Evolutionary conservation across 1,140 invertebrate genomes (phyloP), one percentile per base, ranked within the genome.

Genomic region (Anastrepha obliqua): DNA sequence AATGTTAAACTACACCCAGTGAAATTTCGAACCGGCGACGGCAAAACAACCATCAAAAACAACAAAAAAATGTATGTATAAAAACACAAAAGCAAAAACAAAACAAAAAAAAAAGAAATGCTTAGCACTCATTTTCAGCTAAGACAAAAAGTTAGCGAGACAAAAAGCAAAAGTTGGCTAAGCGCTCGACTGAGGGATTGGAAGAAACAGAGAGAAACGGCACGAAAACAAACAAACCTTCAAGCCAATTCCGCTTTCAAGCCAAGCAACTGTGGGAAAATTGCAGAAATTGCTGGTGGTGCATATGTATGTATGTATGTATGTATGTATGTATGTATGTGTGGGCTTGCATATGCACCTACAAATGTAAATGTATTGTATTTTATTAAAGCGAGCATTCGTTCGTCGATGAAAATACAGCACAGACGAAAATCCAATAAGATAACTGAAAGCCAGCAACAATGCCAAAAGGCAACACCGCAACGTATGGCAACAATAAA

Each of bases 261-360:
- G 67, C 67, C 67, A 74, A 74, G 17, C 67, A 39, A 44, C 42
- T 74, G 67, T 74, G 67, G 67, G 67, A 74, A 74, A 74, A 74
- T 74, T 47, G 42, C 67, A 74, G 42, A 74, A 74, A 74, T 74
- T 29, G 67, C 6, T 55, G 51, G 3, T 15, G 15, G 4, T 15
- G 42, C 51, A 47, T 70, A 44, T 39, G 64, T 17, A 47, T 0
- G 11, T 11, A 0, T 70, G 39, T 3, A 74, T 47, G 44, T 17
- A 47, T 5, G 15, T 5, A 13, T 9, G 3, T 39, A 13, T 67
- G 3, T 64, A 0, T 20, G 4, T 7, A n/a, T 42, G 64, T 67
- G 13, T 67, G 3, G 8, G 20, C 13, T 58, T 58, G 7, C 7
- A 42, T 13, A 4, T 15, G 67, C 67, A 42, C 15, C 44, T 13